Evolutionary conservation across 2,888 invertebrate genomes (phyloP).

Genomic region (Drosophila villosipedis): DNA sequence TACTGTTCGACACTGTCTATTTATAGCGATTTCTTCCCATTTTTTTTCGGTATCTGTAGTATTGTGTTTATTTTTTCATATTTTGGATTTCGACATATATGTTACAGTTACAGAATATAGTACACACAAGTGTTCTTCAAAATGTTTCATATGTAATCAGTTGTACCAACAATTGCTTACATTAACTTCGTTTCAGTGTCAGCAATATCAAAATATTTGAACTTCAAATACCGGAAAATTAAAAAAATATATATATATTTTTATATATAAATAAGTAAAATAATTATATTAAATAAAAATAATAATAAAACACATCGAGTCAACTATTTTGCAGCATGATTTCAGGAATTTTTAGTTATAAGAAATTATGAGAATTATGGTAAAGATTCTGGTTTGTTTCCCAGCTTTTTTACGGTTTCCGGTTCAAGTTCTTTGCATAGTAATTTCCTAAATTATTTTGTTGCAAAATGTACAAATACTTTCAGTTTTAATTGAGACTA

Average conservation of each 20-base stretch:
- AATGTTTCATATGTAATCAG: conserved; percentile 30
- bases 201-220: not conserved
- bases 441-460: not conserved
- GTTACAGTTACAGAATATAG: conserved; percentile 1
- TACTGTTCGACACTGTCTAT: not conserved
- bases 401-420: too few species aligned
- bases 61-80: not conserved
- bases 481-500: not conserved
- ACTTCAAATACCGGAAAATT: not conserved
- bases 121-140: conserved; percentile 31
- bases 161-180: conserved; percentile 8
- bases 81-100: not conserved
- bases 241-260: not conserved
- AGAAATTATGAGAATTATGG: not conserved
- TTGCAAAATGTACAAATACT: not conserved
- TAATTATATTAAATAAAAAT: not conserved
- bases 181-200: not conserved
- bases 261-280: not conserved
- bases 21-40: conserved; percentile 17
- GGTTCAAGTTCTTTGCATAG: too few species aligned
- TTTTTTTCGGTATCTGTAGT: too few species aligned
- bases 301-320: not conserved
- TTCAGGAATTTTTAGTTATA: not conserved
- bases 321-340: not conserved
- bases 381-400: not conserved